phyloP scores from a whole-genome alignment of 2,888 invertebrate genomes.

The Thalpophila matura region DNA sequence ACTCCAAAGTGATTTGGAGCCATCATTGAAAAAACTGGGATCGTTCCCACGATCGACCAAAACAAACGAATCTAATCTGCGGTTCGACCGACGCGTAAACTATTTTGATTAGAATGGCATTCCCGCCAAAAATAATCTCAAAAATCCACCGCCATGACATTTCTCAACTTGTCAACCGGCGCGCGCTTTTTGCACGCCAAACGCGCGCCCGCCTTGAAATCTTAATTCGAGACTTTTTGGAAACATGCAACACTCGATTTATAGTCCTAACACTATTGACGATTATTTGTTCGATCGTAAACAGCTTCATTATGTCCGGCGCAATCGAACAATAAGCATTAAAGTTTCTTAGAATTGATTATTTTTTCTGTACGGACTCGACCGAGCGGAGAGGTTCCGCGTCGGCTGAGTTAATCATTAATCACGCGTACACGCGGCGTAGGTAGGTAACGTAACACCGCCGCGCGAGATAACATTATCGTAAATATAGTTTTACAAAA shows the following conservation, averaged over 20 bases:
- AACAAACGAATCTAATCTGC: conserved; percentile 74
- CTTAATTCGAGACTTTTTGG: conserved; percentile 85
- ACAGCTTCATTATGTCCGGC: conserved; percentile 81
- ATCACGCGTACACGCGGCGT: conserved; percentile 76
- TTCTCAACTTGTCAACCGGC: conserved; percentile 86
- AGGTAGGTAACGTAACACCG: conserved; percentile 84
- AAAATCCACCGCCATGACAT: conserved; percentile 82
- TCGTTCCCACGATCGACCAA: conserved; percentile 80
- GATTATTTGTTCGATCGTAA: conserved; percentile 77
- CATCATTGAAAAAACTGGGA: conserved; percentile 69
- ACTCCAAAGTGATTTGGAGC: conserved; percentile 58
- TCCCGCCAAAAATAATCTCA: conserved; percentile 82
- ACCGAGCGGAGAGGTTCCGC: conserved; percentile 71
- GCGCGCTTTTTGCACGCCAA: conserved; percentile 82
- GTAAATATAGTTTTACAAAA: conserved; percentile 89
- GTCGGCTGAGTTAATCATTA: conserved; percentile 79
- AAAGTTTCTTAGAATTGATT: conserved; percentile 73
- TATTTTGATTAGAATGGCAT: conserved; percentile 90
- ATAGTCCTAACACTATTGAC: conserved; percentile 79
- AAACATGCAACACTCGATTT: conserved; percentile 73
- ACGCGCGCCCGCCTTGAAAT: conserved; percentile 85
- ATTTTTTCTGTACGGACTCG: conserved; percentile 68
- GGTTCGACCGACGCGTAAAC: conserved; percentile 83
- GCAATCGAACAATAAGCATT: conserved; percentile 62
- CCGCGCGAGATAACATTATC: conserved; percentile 84